These are phyloP conservation scores for Philaethria dido DNA, from an alignment of 2,888 invertebrate genomes.

Conservation along the genomic window DNA sequence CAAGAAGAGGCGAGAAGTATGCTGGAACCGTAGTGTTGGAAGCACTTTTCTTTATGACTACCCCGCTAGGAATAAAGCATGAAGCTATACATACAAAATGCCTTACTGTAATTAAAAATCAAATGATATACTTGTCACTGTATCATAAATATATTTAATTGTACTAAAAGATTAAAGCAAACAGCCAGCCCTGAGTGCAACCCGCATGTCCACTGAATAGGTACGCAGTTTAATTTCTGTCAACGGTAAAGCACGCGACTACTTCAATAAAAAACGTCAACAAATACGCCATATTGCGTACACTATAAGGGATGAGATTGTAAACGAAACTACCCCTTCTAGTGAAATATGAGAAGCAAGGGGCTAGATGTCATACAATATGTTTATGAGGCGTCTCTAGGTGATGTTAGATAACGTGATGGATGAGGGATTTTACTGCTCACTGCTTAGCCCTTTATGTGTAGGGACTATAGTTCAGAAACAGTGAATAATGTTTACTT, in stretches of 20 bases:
- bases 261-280: slow-evolving; percentile 16
- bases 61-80: no score
- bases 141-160: no score
- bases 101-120: no score
- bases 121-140: no score
- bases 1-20: no score
- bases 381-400: slow-evolving; percentile 55
- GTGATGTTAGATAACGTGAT: slow-evolving; percentile 39
- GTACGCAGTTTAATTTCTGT: slow-evolving; percentile 53
- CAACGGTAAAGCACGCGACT: slow-evolving; percentile 45
- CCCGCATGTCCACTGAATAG: slow-evolving; percentile 52
- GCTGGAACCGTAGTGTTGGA: no score
- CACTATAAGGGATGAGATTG: not conserved
- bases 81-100: no score
- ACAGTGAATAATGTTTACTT: slow-evolving; percentile 6
- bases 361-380: slow-evolving; percentile 48
- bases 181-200: slow-evolving; percentile 43
- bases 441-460: slow-evolving; percentile 13
- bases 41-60: no score
- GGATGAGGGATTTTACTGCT: slow-evolving; percentile 27
- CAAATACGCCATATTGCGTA: slow-evolving; percentile 19
- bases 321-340: slow-evolving; percentile 43
- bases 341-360: slow-evolving; percentile 42
- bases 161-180: not conserved
- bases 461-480: not conserved